phyloP scores from a whole-genome alignment of 2,888 invertebrate genomes.

The Lasiommata megera region DNA sequence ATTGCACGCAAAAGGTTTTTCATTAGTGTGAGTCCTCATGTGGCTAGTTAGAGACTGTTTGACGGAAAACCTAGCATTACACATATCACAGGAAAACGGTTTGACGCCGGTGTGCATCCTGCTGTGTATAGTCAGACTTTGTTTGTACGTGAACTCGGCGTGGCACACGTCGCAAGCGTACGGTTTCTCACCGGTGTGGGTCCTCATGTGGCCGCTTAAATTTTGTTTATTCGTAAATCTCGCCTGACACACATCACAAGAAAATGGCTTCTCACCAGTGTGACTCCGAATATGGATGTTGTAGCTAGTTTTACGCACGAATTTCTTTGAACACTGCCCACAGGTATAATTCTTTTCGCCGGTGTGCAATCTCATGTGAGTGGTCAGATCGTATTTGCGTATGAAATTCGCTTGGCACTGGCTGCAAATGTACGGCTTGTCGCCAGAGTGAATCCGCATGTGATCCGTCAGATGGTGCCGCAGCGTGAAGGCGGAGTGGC shows the following conservation, averaged over 20 bases:
- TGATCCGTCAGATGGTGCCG: not conserved
- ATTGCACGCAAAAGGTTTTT: not conserved
- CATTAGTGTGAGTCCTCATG: conserved; percentile 7
- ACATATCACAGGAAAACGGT: not conserved
- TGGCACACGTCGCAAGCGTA: not conserved
- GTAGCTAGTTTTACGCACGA: not conserved
- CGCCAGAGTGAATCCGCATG: not conserved
- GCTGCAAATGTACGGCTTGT: not conserved
- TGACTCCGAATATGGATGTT: not conserved
- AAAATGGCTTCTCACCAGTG: not conserved
- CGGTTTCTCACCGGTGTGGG: conserved; percentile 4
- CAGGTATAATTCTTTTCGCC: not conserved
- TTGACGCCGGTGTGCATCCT: conserved; percentile 6
- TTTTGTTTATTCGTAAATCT: not conserved
- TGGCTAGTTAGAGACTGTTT: not conserved
- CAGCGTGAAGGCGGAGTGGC: not conserved
- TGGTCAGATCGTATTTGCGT: not conserved
- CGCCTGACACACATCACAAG: not conserved
- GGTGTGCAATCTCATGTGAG: not conserved
- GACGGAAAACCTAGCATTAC: not conserved
- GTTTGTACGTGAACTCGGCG: not conserved
- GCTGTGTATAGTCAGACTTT: not conserved
- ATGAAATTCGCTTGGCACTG: not conserved
- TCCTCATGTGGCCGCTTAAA: not conserved
- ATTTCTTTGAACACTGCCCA: not conserved